Evolutionary conservation across 2,113 vertebrate species (phyloP).

Genomic region (Murina feae): DNA sequence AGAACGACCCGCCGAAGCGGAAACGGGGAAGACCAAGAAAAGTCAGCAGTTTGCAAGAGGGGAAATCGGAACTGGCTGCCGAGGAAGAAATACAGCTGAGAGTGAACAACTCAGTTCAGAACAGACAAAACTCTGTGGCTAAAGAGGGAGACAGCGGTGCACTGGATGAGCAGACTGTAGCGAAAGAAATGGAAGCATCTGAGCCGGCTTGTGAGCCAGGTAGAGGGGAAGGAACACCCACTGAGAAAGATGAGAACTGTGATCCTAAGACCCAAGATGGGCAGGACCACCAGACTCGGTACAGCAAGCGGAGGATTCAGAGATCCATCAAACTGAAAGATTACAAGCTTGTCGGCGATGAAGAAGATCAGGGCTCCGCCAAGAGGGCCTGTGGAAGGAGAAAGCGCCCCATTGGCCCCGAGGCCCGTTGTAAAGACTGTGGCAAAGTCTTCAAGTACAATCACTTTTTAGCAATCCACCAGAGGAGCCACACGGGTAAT

Average conservation of each 20-base stretch:
- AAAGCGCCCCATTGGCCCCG: slow-evolving; percentile 83
- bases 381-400: slow-evolving; percentile 84
- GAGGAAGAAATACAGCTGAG: slow-evolving; percentile 77
- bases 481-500: slow-evolving; percentile 93
- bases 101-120: slow-evolving; percentile 81
- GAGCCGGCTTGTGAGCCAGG: slow-evolving; percentile 60
- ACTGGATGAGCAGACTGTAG: slow-evolving; percentile 43
- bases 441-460: slow-evolving; percentile 94
- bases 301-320: slow-evolving; percentile 88
- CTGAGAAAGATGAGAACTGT: slow-evolving; percentile 82
- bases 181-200: slow-evolving; percentile 57
- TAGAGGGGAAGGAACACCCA: slow-evolving; percentile 35
- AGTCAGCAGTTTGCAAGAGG: slow-evolving; percentile 61
- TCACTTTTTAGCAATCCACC: slow-evolving; percentile 93
- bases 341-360: slow-evolving; percentile 87
- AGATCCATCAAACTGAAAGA: slow-evolving; percentile 89
- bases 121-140: slow-evolving; percentile 75
- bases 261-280: slow-evolving; percentile 74
- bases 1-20: slow-evolving; percentile 79
- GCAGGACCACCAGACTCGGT: slow-evolving; percentile 78
- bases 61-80: slow-evolving; percentile 50
- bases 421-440: slow-evolving; percentile 91
- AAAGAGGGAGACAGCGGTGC: slow-evolving; percentile 40
- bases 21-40: slow-evolving; percentile 92
- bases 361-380: slow-evolving; percentile 77